Percentiles rank a stretch among this genome's conserved stretches.
phyloP scores from a whole-genome alignment of 2,113 vertebrate species.

The Athene noctua region DNA sequence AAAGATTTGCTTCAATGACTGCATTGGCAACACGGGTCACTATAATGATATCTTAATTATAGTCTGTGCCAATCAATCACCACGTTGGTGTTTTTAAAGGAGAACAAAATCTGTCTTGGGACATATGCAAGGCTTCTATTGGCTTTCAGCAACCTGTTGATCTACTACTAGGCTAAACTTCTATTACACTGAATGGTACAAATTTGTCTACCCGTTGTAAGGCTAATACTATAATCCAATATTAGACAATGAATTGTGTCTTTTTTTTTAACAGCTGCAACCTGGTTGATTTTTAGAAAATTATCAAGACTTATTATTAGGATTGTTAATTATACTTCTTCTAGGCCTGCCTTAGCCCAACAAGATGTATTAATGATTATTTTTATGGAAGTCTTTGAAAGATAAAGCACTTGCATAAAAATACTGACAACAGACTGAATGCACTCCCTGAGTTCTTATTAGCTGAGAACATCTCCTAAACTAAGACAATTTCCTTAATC shows the following conservation, averaged over 20 bases:
- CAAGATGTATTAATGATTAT: not conserved
- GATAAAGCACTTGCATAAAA: not conserved
- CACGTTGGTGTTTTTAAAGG: not conserved
- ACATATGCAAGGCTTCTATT: not conserved
- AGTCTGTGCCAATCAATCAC: not conserved
- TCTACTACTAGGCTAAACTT: not conserved
- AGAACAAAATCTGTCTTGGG: not conserved
- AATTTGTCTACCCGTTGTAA: not conserved
- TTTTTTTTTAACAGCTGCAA: not conserved
- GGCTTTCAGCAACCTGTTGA: not conserved
- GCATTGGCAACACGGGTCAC: not conserved
- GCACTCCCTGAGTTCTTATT: not conserved
- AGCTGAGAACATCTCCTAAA: conserved; percentile 8
- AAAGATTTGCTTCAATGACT: not conserved
- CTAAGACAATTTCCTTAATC: not conserved
- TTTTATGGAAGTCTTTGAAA: conserved; percentile 8
- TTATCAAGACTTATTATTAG: not conserved
- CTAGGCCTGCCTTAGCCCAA: not conserved
- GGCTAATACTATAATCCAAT: not conserved
- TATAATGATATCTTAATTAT: not conserved
- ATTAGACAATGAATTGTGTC: not conserved
- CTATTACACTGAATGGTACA: not conserved
- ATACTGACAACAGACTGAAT: not conserved
- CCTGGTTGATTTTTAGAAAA: not conserved
- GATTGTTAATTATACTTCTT: not conserved